These are phyloP conservation scores for Oreochromis grahami DNA, from an alignment of 2,797 vertebrate genomes.

Conservation along the genomic window DNA sequence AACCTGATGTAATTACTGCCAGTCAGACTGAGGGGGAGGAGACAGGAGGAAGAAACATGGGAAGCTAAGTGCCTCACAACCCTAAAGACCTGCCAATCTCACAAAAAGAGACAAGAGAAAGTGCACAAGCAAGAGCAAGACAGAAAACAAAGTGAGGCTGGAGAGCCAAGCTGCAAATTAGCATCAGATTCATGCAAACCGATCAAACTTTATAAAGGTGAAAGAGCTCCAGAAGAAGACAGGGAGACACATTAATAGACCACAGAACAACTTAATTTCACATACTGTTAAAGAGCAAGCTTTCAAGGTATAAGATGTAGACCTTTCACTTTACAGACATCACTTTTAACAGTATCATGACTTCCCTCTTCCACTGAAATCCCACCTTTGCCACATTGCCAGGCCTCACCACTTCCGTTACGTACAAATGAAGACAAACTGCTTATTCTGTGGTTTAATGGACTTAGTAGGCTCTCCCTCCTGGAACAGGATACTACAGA, in stretches of 20 bases:
- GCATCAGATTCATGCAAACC: slow-evolving; percentile 21
- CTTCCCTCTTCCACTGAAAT: slow-evolving; percentile 4
- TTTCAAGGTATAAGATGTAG: slow-evolving; percentile 7
- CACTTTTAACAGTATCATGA: slow-evolving; percentile 7
- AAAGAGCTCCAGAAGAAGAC: slow-evolving; percentile 3
- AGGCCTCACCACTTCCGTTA: slow-evolving; percentile 11
- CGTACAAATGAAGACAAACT: slow-evolving; percentile 43
- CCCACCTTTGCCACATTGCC: slow-evolving; percentile 27
- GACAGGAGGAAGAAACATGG: slow-evolving; percentile 45
- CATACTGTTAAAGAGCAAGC: slow-evolving; percentile 4
- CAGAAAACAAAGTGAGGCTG: not conserved
- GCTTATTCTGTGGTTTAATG: slow-evolving; percentile 33
- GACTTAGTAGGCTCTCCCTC: slow-evolving; percentile 36
- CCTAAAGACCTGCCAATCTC: slow-evolving; percentile 63
- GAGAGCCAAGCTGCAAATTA: slow-evolving; percentile 27
- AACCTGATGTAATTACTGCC: slow-evolving; percentile 69
- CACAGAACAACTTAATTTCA: slow-evolving; percentile 37
- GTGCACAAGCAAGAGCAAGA: slow-evolving; percentile 2
- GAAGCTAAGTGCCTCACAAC: slow-evolving; percentile 49
- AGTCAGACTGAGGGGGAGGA: slow-evolving; percentile 60
- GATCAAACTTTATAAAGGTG: slow-evolving; percentile 19
- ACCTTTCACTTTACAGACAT: not conserved
- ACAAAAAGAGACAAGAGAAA: slow-evolving; percentile 31
- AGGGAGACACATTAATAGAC: not conserved
- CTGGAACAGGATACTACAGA: slow-evolving; percentile 5